Evolutionary conservation across 2,888 invertebrate species (phyloP), one percentile per base, ranked within the genome.

Genomic region (Torymus auratus): DNA sequence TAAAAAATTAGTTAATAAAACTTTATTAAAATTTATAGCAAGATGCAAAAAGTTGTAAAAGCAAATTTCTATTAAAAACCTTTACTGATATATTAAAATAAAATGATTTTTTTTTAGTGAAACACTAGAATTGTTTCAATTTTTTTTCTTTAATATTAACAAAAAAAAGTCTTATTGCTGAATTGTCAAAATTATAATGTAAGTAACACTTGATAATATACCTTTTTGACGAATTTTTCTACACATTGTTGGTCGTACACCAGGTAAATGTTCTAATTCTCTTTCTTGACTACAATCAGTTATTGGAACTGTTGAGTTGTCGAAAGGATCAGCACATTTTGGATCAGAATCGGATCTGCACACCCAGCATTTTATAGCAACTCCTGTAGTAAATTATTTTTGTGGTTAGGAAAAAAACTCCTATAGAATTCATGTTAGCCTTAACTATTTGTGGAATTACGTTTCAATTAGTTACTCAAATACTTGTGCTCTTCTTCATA

Each of bases 201-300:
- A 28, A 28, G 1, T 28, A 28, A 60, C 60, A 17, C 2, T 14
- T 15, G 11, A 15, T 15, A 20, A 60, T 28, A 82, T 88, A 96
- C 96, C 95, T 94, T 98, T 98, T 90, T 97, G 97, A 80, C 97
- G 92, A 78, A 96, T 96, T 93, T 98, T 98, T 64, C 97, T 93
- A 89, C 98, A 98, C 96, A 98, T 96, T 13, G 95, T 96, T 0
- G 97, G 94, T 62, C 92, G 92, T 0, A 95, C 92, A 20, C 94
- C 95, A 1, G 94, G 94, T 78, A 96, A 91, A 90, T 96, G 95
- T 0, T 92, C 88, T 53, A 96, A 90, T 10, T 93, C 93, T 3
- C 86, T 87, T 80, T 92, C 93, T 87, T 94, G 93, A 71, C 92
- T 93, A 85, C 96, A 96, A 88, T 97, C 97, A 0, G 95, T 95